Evolutionary conservation across 2,888 invertebrate genomes (phyloP).

Genomic region (Drosophila multiciliata): DNA sequence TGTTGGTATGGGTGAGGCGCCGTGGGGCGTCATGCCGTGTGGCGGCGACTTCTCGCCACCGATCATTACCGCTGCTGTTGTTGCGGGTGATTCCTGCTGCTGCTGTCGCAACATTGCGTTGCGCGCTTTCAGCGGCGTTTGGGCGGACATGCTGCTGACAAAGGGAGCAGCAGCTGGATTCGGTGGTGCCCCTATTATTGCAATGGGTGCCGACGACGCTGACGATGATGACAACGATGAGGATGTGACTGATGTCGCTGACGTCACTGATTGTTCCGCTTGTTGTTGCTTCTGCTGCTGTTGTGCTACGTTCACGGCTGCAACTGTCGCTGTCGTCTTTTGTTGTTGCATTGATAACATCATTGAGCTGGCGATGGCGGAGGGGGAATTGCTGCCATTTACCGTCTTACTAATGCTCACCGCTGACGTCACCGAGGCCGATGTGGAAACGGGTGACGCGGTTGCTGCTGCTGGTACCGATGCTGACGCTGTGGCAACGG

Average conservation of each 20-base stretch:
- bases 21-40: conserved; percentile 85
- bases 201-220: conserved; percentile 61
- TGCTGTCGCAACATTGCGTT: conserved; percentile 76
- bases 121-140: conserved; percentile 81
- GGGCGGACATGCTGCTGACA: conserved; percentile 79
- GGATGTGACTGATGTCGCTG: conserved; percentile 68
- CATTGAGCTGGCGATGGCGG: conserved; percentile 50
- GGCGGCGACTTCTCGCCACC: conserved; percentile 85
- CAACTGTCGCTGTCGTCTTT: conserved; percentile 72
- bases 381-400: conserved; percentile 71
- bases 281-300: conserved; percentile 73
- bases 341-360: conserved; percentile 77
- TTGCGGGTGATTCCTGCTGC: conserved; percentile 82
- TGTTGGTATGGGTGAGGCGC: conserved; percentile 85
- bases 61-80: conserved; percentile 52
- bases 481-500: conserved; percentile 48
- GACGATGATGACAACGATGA: conserved; percentile 51
- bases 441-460: conserved; percentile 35
- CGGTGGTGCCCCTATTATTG: conserved; percentile 66
- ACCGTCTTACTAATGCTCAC: conserved; percentile 67
- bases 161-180: conserved; percentile 77
- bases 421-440: conserved; percentile 24
- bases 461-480: conserved; percentile 61
- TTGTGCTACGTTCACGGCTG: conserved; percentile 77
- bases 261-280: conserved; percentile 70